A percentile compares a stretch with the other conserved stretches of the same genome.
Evolutionary conservation across 92 coral and sea anemone genomes (phyloP).

Genomic region (Palythoa grandis): DNA sequence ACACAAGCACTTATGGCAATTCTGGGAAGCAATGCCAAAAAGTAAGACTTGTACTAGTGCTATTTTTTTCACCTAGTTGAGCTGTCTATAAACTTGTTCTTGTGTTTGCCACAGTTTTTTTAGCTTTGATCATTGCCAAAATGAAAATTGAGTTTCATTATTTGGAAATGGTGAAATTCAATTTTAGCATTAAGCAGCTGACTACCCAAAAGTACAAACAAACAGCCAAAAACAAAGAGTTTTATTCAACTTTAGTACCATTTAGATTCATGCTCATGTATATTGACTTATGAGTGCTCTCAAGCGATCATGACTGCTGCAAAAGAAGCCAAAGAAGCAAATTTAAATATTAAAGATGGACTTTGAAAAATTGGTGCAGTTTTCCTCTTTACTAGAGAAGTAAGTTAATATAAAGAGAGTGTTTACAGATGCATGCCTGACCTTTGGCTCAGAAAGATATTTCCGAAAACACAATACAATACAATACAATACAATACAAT

Average conservation of each 20-base stretch:
- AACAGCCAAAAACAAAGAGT: constrained; percentile 27
- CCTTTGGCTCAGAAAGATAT: too few relatives aligned
- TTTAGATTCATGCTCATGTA: constrained; percentile 32
- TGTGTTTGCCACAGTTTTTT: constrained; percentile 18
- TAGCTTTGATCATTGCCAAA: constrained; percentile 30
- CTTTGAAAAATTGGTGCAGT: too few relatives aligned
- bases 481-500: too few relatives aligned
- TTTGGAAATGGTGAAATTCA: constrained; percentile 32
- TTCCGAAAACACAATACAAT: too few relatives aligned
- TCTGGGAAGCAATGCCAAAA: constrained; percentile 46
- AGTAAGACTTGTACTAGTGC: constrained; percentile 40
- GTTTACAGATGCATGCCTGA: too few relatives aligned
- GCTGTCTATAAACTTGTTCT: constrained; percentile 21
- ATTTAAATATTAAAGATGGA: too few relatives aligned
- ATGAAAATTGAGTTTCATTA: constrained; percentile 29
- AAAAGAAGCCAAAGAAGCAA: too few relatives aligned
- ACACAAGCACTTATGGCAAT: constrained; percentile 42
- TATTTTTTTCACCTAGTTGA: constrained; percentile 33
- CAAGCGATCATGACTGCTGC: too few relatives aligned
- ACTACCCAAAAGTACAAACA: constrained; percentile 28
- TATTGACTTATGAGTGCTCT: too few relatives aligned
- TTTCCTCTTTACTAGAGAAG: too few relatives aligned
- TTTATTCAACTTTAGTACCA: constrained; percentile 29
- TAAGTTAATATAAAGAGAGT: too few relatives aligned
- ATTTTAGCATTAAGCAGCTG: constrained; percentile 26